Percentiles rank a stretch among this genome's conserved stretches.
Conservation (phyloP, 2,888 invertebrate genomes). For the Odontomyia ornata region DNA sequence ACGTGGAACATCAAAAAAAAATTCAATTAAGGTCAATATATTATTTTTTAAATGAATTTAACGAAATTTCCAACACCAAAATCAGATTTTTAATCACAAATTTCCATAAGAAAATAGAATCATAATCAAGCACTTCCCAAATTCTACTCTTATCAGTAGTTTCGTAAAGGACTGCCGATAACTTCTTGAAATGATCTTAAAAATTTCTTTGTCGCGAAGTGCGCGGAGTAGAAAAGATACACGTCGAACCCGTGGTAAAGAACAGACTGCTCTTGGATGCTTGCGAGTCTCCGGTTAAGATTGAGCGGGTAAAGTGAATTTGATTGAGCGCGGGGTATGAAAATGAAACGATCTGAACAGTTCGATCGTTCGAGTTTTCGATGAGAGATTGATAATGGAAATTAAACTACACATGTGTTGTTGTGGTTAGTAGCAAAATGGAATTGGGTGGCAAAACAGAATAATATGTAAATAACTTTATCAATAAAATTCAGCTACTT, state of each 20-base stretch:
- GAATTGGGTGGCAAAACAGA: not conserved
- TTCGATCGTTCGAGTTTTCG: not conserved
- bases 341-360: not conserved
- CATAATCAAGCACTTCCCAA: conserved; percentile 17
- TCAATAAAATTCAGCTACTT: conserved; percentile 11
- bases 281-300: conserved; percentile 13
- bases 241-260: conserved; percentile 41
- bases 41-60: not conserved
- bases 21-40: too few species aligned
- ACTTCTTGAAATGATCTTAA: not conserved
- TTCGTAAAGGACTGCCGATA: not conserved
- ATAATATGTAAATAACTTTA: conserved; percentile 29
- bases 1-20: not conserved
- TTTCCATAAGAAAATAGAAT: not conserved
- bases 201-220: conserved; percentile 4
- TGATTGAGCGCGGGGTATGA: not conserved
- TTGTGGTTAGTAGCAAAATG: conserved; percentile 1
- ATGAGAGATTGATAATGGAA: too few species aligned
- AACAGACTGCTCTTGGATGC: conserved; percentile 30
- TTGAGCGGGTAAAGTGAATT: not conserved
- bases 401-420: not conserved
- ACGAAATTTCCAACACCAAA: not conserved
- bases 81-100: not conserved
- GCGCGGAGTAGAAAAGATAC: conserved; percentile 21
- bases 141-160: not conserved